phyloP scores from a whole-genome alignment of 2,113 vertebrate genomes.

The Neodon shergylaensis region DNA sequence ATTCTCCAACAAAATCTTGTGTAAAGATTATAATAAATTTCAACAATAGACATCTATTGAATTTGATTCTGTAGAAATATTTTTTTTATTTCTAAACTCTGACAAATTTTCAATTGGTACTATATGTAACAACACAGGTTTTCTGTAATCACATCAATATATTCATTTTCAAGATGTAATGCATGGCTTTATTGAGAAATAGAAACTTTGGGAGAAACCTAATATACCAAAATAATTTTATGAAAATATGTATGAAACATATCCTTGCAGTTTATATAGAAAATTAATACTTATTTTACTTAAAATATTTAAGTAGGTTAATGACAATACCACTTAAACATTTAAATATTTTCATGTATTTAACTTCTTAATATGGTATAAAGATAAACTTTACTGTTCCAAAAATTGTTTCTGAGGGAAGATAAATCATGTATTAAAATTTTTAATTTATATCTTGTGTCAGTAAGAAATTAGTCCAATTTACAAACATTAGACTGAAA shows the following conservation, averaged over 20 bases:
- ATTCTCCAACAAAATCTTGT: slow-evolving; percentile 47
- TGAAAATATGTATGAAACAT: slow-evolving; percentile 36
- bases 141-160: not conserved
- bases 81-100: not conserved
- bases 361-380: slow-evolving; percentile 5
- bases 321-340: not conserved
- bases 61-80: slow-evolving; percentile 47
- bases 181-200: not conserved
- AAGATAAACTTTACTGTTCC: not conserved
- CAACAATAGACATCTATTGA: slow-evolving; percentile 47
- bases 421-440: not conserved
- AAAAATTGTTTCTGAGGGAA: slow-evolving; percentile 22
- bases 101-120: slow-evolving; percentile 2
- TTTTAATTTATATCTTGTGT: not conserved
- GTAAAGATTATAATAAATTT: slow-evolving; percentile 31
- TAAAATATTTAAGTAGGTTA: slow-evolving; percentile 55
- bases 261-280: not conserved
- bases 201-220: not conserved
- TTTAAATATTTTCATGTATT: slow-evolving; percentile 27
- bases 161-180: not conserved
- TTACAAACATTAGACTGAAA: slow-evolving; percentile 27
- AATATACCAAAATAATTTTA: not conserved
- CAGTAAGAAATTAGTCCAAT: not conserved
- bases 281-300: slow-evolving; percentile 1
- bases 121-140: not conserved